Conservation (phyloP, 2,113 vertebrate genomes). For the Varanus salvator region DNA sequence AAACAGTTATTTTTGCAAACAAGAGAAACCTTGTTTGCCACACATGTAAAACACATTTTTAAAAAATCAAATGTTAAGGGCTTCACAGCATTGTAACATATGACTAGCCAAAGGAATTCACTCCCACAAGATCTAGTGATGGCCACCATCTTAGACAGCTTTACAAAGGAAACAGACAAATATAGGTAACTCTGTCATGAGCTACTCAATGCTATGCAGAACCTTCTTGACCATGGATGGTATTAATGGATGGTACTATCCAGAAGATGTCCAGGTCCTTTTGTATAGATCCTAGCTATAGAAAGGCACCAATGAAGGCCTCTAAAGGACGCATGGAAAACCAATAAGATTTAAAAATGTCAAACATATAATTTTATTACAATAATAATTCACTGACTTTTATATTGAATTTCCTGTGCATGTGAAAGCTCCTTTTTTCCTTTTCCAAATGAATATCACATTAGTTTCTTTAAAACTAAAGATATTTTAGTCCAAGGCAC, state of each 20-base stretch:
- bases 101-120: neutral
- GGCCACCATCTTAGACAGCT: neutral
- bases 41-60: neutral
- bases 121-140: neutral
- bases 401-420: neutral
- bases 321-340: neutral
- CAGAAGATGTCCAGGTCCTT: neutral
- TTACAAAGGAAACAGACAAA: neutral
- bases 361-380: neutral
- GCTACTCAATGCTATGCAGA: neutral
- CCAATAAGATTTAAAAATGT: neutral
- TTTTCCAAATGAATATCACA: neutral
- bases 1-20: neutral
- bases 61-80: neutral
- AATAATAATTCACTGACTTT: neutral
- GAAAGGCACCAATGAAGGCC: neutral
- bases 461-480: neutral
- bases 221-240: neutral
- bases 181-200: neutral
- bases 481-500: neutral
- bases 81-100: neutral
- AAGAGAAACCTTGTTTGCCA: constrained; percentile 24
- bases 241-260: neutral
- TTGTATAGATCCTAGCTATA: neutral
- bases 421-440: neutral